A percentile compares a stretch with the other conserved stretches of the same genome.
phyloP scores from a whole-genome alignment of 2,888 invertebrate species.

The Melipona beecheii region DNA sequence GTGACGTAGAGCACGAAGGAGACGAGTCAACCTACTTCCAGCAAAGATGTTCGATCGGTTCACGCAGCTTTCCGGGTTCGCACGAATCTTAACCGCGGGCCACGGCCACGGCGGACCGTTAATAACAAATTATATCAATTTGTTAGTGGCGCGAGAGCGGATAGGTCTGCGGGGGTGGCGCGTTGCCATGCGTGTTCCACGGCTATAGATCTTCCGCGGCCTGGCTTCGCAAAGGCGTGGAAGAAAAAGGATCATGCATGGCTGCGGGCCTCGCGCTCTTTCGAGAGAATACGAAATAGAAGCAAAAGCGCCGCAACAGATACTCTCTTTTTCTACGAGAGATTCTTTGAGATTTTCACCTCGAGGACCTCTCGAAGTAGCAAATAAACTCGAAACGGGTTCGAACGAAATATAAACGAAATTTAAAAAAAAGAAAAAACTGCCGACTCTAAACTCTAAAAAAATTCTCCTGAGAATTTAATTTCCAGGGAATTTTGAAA shows the following conservation, averaged over 20 bases:
- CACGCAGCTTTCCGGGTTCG: constrained; percentile 66
- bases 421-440: too few relatives aligned
- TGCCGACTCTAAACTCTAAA: too few relatives aligned
- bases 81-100: constrained; percentile 69
- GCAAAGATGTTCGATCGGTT: constrained; percentile 33
- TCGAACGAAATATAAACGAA: too few relatives aligned
- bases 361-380: too few relatives aligned
- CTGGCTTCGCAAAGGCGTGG: constrained; percentile 60
- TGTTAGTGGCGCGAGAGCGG: constrained; percentile 72
- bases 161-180: constrained; percentile 77
- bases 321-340: not conserved
- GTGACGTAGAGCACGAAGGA: not conserved
- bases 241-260: constrained; percentile 58
- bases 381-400: too few relatives aligned
- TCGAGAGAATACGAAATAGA: constrained; percentile 42
- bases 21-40: constrained; percentile 24
- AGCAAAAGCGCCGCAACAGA: constrained; percentile 46
- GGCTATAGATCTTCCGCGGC: constrained; percentile 76
- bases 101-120: constrained; percentile 58
- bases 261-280: constrained; percentile 41
- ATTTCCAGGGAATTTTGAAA: too few relatives aligned
- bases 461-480: too few relatives aligned
- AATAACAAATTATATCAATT: constrained; percentile 78
- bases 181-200: constrained; percentile 77
- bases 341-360: constrained; percentile 6